Evolutionary conservation across 1,140 invertebrate genomes (phyloP).

Genomic region (Globodera rostochiensis): DNA sequence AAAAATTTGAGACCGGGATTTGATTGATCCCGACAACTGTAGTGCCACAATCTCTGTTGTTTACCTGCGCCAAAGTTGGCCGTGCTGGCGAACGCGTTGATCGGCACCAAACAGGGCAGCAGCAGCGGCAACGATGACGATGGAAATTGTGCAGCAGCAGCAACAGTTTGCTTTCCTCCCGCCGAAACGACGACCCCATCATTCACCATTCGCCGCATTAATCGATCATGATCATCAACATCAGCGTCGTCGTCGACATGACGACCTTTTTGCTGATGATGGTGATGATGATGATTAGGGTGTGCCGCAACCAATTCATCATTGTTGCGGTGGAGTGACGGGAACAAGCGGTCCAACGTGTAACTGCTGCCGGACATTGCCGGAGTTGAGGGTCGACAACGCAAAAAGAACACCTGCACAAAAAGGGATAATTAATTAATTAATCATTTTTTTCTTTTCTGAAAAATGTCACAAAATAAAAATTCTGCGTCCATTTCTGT

Average conservation of each 20-base stretch:
- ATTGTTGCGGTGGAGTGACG: slow-evolving; percentile 12
- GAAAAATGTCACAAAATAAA: too few species aligned
- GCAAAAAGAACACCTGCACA: slow-evolving; percentile 7
- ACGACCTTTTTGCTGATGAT: neutral
- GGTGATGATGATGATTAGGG: neutral
- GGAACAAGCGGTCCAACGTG: too few species aligned
- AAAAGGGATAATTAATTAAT: neutral
- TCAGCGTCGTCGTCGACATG: neutral
- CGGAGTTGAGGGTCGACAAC: neutral
- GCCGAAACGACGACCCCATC: neutral
- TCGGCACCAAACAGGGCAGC: slow-evolving; percentile 23
- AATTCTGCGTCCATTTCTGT: too few species aligned
- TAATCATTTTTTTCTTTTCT: too few species aligned
- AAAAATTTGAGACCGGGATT: too few species aligned
- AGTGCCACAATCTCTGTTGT: neutral
- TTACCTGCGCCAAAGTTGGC: slow-evolving; percentile 14
- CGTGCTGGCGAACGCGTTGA: slow-evolving; percentile 12
- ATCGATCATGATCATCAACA: neutral
- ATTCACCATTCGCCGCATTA: neutral
- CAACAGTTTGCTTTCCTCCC: neutral
- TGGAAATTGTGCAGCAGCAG: neutral
- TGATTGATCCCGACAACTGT: too few species aligned
- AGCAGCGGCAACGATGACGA: neutral
- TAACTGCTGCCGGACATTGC: too few species aligned
- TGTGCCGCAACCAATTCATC: neutral